Conservation (phyloP, 1,140 invertebrate species). For the Euborellia annulipes region DNA sequence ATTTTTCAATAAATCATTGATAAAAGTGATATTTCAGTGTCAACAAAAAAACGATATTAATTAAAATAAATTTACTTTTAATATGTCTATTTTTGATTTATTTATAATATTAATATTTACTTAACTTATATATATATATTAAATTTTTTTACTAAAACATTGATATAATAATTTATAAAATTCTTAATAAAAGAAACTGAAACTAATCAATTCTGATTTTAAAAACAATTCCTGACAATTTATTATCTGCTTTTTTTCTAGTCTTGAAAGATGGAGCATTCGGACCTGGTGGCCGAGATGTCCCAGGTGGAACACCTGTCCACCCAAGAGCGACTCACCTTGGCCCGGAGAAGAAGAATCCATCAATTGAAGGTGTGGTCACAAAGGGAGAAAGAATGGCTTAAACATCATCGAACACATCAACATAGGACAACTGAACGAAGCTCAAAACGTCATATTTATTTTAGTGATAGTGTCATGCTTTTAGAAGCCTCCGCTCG, state of each 20-base stretch:
- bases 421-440: constrained; percentile 47
- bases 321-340: constrained; percentile 76
- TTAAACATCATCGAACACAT: constrained; percentile 24
- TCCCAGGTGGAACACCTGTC: constrained; percentile 78
- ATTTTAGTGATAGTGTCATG: constrained; percentile 82
- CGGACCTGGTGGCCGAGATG: constrained; percentile 84
- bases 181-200: too few species aligned
- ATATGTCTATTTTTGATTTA: too few species aligned
- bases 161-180: too few species aligned
- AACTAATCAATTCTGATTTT: too few species aligned
- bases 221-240: too few species aligned
- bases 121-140: too few species aligned
- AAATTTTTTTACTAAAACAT: too few species aligned
- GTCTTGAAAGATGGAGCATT: constrained; percentile 60
- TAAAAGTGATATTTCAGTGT: too few species aligned
- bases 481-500: constrained; percentile 85
- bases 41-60: too few species aligned
- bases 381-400: constrained; percentile 51
- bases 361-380: constrained; percentile 81
- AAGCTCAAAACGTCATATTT: constrained; percentile 41
- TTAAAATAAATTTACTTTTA: too few species aligned
- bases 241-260: neutral
- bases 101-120: too few species aligned
- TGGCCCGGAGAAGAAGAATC: constrained; percentile 71
- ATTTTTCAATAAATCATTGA: too few species aligned